Conservation (phyloP, 2,797 vertebrate genomes). For the Erethizon dorsatum region DNA sequence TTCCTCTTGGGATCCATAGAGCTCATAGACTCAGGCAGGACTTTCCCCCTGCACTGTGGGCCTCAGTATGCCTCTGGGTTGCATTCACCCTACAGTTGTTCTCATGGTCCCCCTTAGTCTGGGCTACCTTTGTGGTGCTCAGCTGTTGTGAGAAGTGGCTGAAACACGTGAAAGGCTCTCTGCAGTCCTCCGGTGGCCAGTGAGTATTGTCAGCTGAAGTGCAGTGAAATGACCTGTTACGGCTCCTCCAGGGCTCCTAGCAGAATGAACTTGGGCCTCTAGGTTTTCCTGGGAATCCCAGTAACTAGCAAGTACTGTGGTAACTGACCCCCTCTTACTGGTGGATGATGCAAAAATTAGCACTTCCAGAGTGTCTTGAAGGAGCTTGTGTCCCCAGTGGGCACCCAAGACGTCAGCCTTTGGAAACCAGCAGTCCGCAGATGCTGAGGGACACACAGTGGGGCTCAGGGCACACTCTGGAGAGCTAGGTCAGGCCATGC, state of each 20-base stretch:
- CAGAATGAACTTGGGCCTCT: neutral
- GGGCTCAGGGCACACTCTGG: neutral
- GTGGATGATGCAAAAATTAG: accelerated
- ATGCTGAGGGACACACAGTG: neutral
- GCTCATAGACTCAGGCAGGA: too few species aligned
- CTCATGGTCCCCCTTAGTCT: neutral
- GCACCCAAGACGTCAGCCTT: neutral
- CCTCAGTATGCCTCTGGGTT: neutral
- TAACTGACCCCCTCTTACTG: neutral
- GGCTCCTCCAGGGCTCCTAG: neutral
- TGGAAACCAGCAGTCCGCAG: neutral
- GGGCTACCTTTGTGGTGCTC: neutral
- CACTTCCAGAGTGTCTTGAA: neutral
- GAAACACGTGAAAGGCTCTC: neutral
- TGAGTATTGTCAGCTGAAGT: accelerated
- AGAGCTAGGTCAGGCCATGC: too few species aligned
- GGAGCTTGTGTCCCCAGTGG: neutral
- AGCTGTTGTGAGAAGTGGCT: neutral
- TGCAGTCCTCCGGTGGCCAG: neutral
- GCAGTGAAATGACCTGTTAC: accelerated
- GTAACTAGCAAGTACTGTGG: accelerated
- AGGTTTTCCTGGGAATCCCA: accelerated
- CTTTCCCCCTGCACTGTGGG: accelerated
- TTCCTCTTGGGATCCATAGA: accelerated
- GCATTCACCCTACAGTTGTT: accelerated